Percentiles rank a stretch among this genome's conserved stretches.
Evolutionary conservation across 2,113 vertebrate species (phyloP).

Genomic region (Sardina pilchardus): DNA sequence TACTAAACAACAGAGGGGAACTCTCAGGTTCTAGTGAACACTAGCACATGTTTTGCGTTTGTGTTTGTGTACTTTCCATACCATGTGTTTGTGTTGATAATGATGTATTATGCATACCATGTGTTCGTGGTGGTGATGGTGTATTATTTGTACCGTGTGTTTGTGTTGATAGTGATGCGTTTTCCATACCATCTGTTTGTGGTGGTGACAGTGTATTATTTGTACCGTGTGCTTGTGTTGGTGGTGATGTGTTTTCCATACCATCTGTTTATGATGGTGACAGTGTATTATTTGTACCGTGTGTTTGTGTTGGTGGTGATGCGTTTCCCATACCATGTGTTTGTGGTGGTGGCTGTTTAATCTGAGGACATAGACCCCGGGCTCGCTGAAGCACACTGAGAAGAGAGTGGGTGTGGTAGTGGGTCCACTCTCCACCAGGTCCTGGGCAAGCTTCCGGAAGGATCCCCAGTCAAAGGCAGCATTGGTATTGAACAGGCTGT

Average conservation of each 20-base stretch:
- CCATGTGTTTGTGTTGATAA: conserved; percentile 79
- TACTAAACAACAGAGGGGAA: conserved; percentile 66
- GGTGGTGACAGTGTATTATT: too few species aligned
- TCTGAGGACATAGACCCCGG: conserved; percentile 81
- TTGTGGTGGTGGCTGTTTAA: conserved; percentile 80
- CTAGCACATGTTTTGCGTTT: neutral
- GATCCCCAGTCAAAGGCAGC: conserved; percentile 84
- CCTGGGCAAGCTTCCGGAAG: conserved; percentile 75
- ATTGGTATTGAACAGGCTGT: conserved; percentile 85
- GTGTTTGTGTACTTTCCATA: conserved; percentile 46
- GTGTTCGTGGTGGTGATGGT: too few species aligned
- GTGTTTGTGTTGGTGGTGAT: too few species aligned
- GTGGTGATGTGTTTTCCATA: too few species aligned
- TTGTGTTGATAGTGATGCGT: too few species aligned
- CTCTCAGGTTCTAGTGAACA: neutral
- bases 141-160: too few species aligned
- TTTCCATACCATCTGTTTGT: too few species aligned
- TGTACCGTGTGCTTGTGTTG: too few species aligned
- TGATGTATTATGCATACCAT: neutral
- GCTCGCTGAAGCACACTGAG: conserved; percentile 72
- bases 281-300: too few species aligned
- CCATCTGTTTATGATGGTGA: too few species aligned
- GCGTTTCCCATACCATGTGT: conserved; percentile 73
- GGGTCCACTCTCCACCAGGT: conserved; percentile 54
- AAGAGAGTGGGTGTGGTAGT: conserved; percentile 66